These are phyloP conservation scores for Oxystoma pomonae DNA, from an alignment of 2,888 invertebrate species.

Conservation along the genomic window DNA sequence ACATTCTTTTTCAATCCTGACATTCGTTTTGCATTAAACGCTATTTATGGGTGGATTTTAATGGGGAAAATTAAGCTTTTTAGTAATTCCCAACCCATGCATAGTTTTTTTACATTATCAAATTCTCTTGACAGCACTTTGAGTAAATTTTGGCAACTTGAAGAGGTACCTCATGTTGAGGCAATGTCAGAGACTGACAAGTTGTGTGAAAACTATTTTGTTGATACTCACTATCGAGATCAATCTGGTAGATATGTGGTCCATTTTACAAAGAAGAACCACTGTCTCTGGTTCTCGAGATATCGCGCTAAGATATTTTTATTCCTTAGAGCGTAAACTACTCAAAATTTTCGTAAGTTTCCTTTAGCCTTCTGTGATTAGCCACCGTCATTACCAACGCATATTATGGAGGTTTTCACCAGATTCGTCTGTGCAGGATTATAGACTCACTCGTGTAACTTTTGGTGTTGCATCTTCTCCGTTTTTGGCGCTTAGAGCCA, in stretches of 20 bases:
- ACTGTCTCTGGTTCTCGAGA: neutral
- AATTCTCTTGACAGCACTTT: neutral
- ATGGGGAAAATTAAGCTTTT: neutral
- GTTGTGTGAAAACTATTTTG: neutral
- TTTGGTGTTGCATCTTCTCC: constrained; percentile 10
- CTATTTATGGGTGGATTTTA: neutral
- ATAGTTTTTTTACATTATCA: neutral
- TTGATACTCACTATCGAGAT: neutral
- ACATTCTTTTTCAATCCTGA: neutral
- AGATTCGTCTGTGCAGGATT: constrained; percentile 7
- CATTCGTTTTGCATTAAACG: neutral
- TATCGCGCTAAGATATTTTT: neutral
- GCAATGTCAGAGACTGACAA: constrained; percentile 1
- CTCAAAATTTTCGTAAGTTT: neutral
- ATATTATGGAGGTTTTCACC: constrained; percentile 11
- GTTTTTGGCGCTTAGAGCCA: constrained; percentile 4
- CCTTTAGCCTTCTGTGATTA: neutral
- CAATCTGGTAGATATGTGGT: neutral
- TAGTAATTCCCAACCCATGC: neutral
- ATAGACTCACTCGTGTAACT: constrained; percentile 10
- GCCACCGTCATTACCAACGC: constrained; percentile 9
- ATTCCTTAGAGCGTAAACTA: neutral
- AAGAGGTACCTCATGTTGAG: neutral
- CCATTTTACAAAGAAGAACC: neutral
- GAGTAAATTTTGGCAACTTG: constrained; percentile 3